phyloP scores from a whole-genome alignment of 1,140 invertebrate species.

The Bombus balteatus region DNA sequence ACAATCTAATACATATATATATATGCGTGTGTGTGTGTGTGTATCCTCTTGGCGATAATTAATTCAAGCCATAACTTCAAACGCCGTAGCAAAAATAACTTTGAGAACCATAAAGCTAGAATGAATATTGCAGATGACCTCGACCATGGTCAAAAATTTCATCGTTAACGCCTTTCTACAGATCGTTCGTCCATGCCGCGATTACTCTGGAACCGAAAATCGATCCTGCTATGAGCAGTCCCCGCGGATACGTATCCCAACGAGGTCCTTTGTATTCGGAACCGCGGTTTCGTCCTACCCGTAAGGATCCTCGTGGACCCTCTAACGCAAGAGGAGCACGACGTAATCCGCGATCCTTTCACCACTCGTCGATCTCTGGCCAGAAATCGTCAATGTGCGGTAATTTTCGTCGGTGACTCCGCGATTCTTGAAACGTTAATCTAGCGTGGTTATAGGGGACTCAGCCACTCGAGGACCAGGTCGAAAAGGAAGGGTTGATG shows the following conservation, averaged over 20 bases:
- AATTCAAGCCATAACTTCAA: too few relatives aligned
- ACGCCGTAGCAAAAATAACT: too few relatives aligned
- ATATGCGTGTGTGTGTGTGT: fast-evolving
- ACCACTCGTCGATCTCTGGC: conserved; percentile 17
- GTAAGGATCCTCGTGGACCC: conserved; percentile 11
- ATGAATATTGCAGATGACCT: too few relatives aligned
- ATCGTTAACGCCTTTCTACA: too few relatives aligned
- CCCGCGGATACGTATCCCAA: not conserved
- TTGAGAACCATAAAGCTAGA: too few relatives aligned
- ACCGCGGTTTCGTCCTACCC: not conserved
- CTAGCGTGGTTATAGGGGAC: conserved; percentile 27
- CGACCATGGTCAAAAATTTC: too few relatives aligned
- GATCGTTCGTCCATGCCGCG: not conserved
- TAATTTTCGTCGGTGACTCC: conserved; percentile 45
- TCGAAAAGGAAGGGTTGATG: conserved; percentile 33
- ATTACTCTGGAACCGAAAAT: not conserved
- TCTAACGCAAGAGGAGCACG: not conserved
- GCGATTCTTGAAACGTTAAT: conserved; percentile 52
- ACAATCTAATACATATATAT: too few relatives aligned
- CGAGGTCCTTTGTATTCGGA: conserved; percentile 3
- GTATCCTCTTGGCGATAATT: too few relatives aligned
- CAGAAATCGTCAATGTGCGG: conserved; percentile 31
- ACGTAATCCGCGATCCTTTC: conserved; percentile 35
- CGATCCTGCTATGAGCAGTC: not conserved
- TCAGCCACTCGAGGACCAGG: not conserved